phyloP scores from a whole-genome alignment of 2,797 vertebrate genomes.

The Alca torda region DNA sequence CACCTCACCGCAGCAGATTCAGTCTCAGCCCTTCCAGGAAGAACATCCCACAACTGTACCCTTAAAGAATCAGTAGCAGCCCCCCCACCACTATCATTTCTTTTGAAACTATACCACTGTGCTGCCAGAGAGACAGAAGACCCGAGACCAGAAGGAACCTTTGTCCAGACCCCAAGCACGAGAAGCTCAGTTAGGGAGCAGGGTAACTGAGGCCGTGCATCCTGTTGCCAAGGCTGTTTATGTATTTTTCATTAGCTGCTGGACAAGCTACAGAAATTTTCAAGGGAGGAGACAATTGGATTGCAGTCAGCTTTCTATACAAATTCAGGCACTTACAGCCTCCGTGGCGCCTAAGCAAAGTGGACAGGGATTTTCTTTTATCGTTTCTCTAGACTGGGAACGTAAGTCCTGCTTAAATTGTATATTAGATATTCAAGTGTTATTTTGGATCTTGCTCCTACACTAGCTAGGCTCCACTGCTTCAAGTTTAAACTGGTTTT shows the following conservation, averaged over 20 bases:
- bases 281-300: not conserved
- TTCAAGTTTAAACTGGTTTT: not conserved
- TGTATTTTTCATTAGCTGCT: constrained; percentile 13
- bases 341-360: not conserved
- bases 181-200: not conserved
- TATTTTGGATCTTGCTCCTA: not conserved
- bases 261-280: not conserved
- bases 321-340: not conserved
- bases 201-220: not conserved
- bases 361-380: not conserved
- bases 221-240: not conserved
- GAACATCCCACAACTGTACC: not conserved
- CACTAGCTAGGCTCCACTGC: not conserved
- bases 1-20: not conserved
- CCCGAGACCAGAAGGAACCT: not conserved
- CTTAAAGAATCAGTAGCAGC: not conserved
- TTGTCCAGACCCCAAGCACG: not conserved
- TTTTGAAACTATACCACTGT: not conserved
- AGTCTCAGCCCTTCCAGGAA: not conserved
- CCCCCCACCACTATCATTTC: not conserved
- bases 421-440: not conserved
- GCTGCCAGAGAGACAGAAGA: not conserved
- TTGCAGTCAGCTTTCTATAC: not conserved
- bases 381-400: not conserved
- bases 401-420: not conserved